Evolutionary conservation across 2,888 invertebrate genomes (phyloP).

Genomic region (Glomeris marginata): DNA sequence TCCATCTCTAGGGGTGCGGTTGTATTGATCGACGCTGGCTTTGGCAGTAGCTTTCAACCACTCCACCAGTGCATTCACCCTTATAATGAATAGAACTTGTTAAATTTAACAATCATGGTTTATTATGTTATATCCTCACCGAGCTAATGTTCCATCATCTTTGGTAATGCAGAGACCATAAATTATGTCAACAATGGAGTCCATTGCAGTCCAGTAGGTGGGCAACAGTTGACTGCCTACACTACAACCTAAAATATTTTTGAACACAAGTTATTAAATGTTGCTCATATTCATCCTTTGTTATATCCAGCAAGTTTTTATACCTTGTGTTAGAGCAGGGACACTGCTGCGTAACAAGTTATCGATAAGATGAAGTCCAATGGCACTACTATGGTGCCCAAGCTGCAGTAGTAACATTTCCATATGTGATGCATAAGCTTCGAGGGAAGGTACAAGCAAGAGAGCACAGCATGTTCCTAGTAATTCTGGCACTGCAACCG

Average conservation of each 20-base stretch:
- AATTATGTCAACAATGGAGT: slow-evolving; percentile 61
- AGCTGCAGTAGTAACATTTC: slow-evolving; percentile 53
- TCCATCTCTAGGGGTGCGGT: slow-evolving; percentile 7
- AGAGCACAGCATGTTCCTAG: slow-evolving; percentile 55
- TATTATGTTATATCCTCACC: neutral
- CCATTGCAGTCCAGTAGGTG: slow-evolving; percentile 24
- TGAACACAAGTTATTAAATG: neutral
- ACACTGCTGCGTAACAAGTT: slow-evolving; percentile 22
- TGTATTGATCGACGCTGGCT: slow-evolving; percentile 21
- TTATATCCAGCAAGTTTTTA: neutral
- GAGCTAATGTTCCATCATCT: slow-evolving; percentile 30
- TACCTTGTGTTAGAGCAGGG: slow-evolving; percentile 14
- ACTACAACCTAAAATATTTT: neutral
- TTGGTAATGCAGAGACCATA: slow-evolving; percentile 56
- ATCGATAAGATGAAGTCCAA: slow-evolving; percentile 27
- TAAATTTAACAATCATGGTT: neutral
- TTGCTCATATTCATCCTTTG: neutral
- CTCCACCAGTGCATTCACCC: slow-evolving; percentile 37
- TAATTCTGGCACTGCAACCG: slow-evolving; percentile 48
- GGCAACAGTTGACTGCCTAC: slow-evolving; percentile 27
- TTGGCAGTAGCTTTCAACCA: slow-evolving; percentile 51
- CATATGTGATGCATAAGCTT: slow-evolving; percentile 45
- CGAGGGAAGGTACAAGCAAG: slow-evolving; percentile 49
- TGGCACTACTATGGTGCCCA: slow-evolving; percentile 45
- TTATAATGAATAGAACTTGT: neutral